A percentile compares a stretch with the other conserved stretches of the same genome.
Conservation (phyloP, 2,888 invertebrate species). For the Lepidocyrtoides sp. region DNA sequence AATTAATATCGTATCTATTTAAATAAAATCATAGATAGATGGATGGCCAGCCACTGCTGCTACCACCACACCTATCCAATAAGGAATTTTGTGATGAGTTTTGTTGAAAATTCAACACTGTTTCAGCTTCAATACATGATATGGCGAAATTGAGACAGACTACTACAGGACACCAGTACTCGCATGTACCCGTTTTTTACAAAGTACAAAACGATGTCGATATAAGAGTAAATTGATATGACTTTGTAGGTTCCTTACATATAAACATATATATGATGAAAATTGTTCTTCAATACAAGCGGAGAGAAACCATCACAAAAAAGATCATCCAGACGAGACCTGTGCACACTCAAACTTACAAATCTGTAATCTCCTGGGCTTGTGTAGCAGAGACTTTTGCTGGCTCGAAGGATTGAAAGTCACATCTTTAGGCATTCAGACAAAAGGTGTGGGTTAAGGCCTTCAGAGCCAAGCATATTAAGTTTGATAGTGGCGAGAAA, state of each 20-base stretch:
- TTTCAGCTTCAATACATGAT: no score
- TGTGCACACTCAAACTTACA: neutral
- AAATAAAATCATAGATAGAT: no score
- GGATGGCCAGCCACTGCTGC: no score
- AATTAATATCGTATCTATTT: no score
- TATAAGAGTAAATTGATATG: neutral
- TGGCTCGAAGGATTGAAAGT: constrained; percentile 20
- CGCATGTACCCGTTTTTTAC: no score
- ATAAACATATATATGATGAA: neutral
- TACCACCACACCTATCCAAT: no score
- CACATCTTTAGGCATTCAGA: neutral
- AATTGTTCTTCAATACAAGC: neutral
- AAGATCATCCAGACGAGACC: neutral
- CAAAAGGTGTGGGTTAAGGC: neutral
- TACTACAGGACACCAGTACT: no score
- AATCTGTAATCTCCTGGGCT: neutral
- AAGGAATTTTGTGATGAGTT: no score
- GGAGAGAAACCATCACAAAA: no score
- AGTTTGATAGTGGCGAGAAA: neutral
- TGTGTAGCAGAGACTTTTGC: constrained; percentile 10
- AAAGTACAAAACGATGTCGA: no score
- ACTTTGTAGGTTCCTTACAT: neutral
- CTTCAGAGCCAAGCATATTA: neutral
- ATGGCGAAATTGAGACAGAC: no score
- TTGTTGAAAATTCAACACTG: no score